Evolutionary conservation across 2,888 invertebrate genomes (phyloP), one percentile per base, ranked within the genome.

Genomic region (Alloplasta piceator): DNA sequence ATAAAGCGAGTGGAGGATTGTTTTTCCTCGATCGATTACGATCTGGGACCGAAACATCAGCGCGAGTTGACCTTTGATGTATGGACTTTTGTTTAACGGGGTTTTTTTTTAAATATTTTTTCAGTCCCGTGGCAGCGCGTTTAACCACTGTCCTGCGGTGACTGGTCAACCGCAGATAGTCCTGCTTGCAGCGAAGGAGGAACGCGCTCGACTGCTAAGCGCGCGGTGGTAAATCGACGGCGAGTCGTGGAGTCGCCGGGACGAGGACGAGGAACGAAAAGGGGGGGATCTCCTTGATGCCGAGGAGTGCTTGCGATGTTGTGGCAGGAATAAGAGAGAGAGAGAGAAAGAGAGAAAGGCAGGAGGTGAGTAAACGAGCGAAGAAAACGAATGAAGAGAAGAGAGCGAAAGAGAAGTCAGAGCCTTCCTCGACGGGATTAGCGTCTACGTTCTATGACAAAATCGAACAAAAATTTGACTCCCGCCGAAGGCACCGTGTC

Each of bases 201-300:
- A 84, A 83, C 84, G 82, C 84, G 83, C 79, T 82, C 82, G 83
- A 84, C 84, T 84, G 83, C 82, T 77, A 75, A 79, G 80, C 80
- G 75, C 60, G 85, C 78, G 77, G 78, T 63, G 82, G 72, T 80
- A 85, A 83, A 85, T 82, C 84, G 83, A 67, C 80, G 68, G 58
- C 43, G 81, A 26, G 72, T 72, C 71, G 71, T 70, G 76, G 68
- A 72, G 68, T 43, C 76, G 64, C 39, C 70, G 70, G 77, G 64
- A 78, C 64, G 12, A 48, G 41, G 39, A 48, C 39, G 60, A 52
- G 55, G 56, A 41, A 52, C 56, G 79, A 81, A 81, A 68, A 46
- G 50, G 80, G 79, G 82, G 80, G 82, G 79, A 77, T 58, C 58
- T 72, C 70, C 72, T 78, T 76, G 77, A 56, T 63, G 77, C 78